A percentile compares a stretch with the other conserved stretches of the same genome.
These are phyloP conservation scores for Phengaris arion DNA, from an alignment of 2,888 invertebrate species.

Conservation along the genomic window DNA sequence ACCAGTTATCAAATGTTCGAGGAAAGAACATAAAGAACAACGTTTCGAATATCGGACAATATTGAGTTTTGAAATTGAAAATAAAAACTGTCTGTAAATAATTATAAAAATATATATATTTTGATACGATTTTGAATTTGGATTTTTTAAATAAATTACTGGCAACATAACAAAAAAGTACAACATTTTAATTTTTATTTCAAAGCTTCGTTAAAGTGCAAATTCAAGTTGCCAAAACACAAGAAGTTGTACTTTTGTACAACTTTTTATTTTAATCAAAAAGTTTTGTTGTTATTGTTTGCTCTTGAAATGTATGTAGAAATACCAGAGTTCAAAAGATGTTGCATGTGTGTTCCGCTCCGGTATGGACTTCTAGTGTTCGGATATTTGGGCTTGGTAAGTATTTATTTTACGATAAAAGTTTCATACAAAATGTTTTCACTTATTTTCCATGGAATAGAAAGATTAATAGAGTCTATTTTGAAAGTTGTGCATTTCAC, in stretches of 20 bases:
- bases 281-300: no score
- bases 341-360: slow-evolving; percentile 37
- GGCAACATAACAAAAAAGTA: neutral
- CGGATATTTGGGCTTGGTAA: slow-evolving; percentile 42
- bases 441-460: neutral
- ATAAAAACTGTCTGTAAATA: neutral
- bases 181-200: neutral
- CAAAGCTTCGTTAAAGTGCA: no score
- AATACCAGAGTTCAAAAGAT: slow-evolving; percentile 31
- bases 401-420: slow-evolving; percentile 28
- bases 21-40: neutral
- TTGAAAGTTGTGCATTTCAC: no score
- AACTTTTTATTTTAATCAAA: no score
- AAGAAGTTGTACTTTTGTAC: no score
- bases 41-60: neutral
- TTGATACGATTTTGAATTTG: neutral
- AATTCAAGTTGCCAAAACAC: no score
- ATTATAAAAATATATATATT: neutral
- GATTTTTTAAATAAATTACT: neutral
- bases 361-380: slow-evolving; percentile 40
- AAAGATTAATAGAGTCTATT: neutral
- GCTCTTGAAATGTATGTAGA: slow-evolving; percentile 18
- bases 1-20: slow-evolving; percentile 8
- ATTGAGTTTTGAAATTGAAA: neutral
- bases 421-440: neutral